These are phyloP conservation scores for Gracilinanus agilis DNA, from an alignment of 2,113 vertebrate genomes.

Conservation along the genomic window DNA sequence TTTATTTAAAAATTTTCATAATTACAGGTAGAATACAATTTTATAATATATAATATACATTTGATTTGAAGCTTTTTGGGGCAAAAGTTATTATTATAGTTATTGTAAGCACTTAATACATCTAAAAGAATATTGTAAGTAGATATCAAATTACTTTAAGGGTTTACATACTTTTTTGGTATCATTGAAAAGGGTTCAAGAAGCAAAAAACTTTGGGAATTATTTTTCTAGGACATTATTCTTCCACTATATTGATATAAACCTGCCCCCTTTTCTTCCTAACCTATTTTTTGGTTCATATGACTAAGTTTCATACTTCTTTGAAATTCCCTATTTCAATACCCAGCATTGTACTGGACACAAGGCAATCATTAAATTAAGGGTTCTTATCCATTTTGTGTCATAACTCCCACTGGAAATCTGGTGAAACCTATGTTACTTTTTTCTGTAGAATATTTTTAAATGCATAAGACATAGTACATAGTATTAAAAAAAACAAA, in stretches of 20 bases:
- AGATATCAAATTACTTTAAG: not conserved
- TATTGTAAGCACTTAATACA: not conserved
- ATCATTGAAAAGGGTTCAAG: not conserved
- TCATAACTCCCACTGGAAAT: not conserved
- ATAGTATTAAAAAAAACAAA: not conserved
- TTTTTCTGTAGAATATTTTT: not conserved
- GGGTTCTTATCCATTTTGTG: not conserved
- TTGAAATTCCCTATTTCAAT: not conserved
- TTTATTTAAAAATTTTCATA: not conserved
- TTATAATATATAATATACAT: not conserved
- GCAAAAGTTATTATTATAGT: not conserved
- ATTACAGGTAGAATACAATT: not conserved
- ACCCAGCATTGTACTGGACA: not conserved
- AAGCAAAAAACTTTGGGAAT: not conserved
- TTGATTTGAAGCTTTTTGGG: not conserved
- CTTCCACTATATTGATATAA: not conserved
- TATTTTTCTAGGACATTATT: not conserved
- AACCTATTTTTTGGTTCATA: not conserved
- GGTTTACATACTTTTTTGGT: not conserved
- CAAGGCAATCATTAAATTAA: not conserved
- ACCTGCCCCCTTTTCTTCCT: not conserved
- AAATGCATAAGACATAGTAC: not conserved
- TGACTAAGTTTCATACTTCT: not conserved
- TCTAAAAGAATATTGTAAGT: not conserved
- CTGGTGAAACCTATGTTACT: not conserved